Evolutionary conservation across 2,797 vertebrate genomes (phyloP).

Genomic region (Pseudochirops cupreus): DNA sequence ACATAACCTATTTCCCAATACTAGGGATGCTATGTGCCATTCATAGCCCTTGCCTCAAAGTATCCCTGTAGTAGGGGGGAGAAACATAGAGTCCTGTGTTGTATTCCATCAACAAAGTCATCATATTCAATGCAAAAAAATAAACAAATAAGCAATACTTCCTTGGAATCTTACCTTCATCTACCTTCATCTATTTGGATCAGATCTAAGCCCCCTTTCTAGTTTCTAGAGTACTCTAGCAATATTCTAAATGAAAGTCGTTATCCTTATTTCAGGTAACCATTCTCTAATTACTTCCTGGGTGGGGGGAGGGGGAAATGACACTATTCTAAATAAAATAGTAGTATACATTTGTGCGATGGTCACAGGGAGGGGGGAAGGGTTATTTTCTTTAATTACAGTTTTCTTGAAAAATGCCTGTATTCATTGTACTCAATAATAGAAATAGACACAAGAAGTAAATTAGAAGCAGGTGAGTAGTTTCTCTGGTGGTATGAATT

Average conservation of each 20-base stretch:
- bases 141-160: neutral
- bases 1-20: neutral
- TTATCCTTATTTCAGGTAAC: neutral
- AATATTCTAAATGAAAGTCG: conserved; percentile 35
- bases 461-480: neutral
- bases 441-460: conserved; percentile 51
- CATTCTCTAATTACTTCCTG: neutral
- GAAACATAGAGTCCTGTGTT: neutral
- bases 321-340: conserved; percentile 28
- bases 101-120: neutral
- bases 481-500: neutral
- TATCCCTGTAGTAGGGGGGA: neutral
- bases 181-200: neutral
- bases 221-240: rapidly evolving
- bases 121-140: neutral
- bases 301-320: neutral
- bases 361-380: no score
- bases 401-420: conserved; percentile 42
- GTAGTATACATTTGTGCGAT: conserved; percentile 17
- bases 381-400: conserved; percentile 33
- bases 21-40: neutral
- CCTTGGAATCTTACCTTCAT: neutral
- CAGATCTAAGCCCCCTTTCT: neutral
- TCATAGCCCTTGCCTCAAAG: neutral
- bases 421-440: conserved; percentile 3